These are phyloP conservation scores for Sphyrna mokarran DNA, from an alignment of 2,113 vertebrate species.

Conservation along the genomic window DNA sequence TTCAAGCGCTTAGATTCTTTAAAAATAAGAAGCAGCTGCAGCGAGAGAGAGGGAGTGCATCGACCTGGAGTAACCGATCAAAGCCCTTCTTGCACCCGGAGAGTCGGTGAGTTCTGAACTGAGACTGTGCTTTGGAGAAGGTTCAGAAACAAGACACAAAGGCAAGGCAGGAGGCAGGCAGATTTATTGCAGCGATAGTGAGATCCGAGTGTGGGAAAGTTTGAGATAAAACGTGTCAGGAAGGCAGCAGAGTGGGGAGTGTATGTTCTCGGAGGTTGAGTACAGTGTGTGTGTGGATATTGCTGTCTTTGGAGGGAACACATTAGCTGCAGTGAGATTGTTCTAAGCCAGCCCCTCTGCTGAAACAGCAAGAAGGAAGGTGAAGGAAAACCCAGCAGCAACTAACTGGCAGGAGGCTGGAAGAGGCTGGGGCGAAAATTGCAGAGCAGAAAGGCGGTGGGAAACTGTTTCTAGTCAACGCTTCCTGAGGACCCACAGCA, in stretches of 20 bases:
- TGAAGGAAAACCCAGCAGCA: not conserved
- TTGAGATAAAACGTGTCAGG: not conserved
- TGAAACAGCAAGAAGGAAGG: not conserved
- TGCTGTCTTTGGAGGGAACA: not conserved
- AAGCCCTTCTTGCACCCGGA: not conserved
- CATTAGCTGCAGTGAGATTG: not conserved
- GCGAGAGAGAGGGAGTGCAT: not conserved
- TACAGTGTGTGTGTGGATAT: not conserved
- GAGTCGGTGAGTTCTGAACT: not conserved
- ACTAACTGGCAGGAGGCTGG: not conserved
- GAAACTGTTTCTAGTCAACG: not conserved
- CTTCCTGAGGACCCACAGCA: not conserved
- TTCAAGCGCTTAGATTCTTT: not conserved
- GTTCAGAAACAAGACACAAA: not conserved
- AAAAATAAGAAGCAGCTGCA: not conserved
- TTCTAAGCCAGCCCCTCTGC: not conserved
- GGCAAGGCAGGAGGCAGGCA: not conserved
- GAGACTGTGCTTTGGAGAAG: not conserved
- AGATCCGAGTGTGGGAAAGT: slow-evolving; percentile 4
- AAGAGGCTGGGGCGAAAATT: not conserved
- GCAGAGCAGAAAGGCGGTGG: not conserved
- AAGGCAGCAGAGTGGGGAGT: not conserved
- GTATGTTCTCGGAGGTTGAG: not conserved
- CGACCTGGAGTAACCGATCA: not conserved
- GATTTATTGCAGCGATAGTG: not conserved